These are phyloP conservation scores for Aleadryas rufinucha DNA, from an alignment of 2,113 vertebrate genomes.

Conservation along the genomic window DNA sequence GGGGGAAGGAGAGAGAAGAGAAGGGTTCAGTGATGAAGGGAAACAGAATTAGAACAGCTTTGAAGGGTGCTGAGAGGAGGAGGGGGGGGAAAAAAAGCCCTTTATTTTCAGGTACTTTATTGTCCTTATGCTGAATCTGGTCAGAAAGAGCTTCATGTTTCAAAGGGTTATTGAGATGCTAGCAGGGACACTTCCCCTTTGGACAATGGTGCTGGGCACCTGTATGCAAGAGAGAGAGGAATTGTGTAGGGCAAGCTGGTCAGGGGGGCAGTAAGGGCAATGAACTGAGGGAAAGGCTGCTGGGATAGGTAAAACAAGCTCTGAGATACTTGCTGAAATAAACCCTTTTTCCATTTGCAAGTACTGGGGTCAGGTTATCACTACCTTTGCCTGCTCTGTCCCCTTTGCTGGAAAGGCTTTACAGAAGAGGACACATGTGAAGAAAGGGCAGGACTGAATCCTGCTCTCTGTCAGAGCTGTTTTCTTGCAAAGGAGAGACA, in stretches of 20 bases:
- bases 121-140: not conserved
- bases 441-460: not conserved
- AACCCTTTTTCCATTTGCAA: not conserved
- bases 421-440: not conserved
- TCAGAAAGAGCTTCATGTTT: not conserved
- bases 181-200: not conserved
- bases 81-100: not conserved
- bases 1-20: not conserved
- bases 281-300: not conserved
- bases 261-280: not conserved
- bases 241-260: not conserved
- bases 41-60: constrained; percentile 42
- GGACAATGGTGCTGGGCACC: not conserved
- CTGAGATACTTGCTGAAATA: not conserved
- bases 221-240: not conserved
- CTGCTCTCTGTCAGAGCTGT: not conserved
- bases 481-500: not conserved
- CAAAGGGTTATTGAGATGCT: not conserved
- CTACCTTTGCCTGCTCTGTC: not conserved
- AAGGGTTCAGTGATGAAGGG: not conserved
- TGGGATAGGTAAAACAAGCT: not conserved
- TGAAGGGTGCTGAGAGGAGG: not conserved
- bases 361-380: not conserved
- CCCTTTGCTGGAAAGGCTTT: not conserved
- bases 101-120: not conserved